Evolutionary conservation across 2,888 invertebrate species (phyloP).

Genomic region (Prosapia bicincta): DNA sequence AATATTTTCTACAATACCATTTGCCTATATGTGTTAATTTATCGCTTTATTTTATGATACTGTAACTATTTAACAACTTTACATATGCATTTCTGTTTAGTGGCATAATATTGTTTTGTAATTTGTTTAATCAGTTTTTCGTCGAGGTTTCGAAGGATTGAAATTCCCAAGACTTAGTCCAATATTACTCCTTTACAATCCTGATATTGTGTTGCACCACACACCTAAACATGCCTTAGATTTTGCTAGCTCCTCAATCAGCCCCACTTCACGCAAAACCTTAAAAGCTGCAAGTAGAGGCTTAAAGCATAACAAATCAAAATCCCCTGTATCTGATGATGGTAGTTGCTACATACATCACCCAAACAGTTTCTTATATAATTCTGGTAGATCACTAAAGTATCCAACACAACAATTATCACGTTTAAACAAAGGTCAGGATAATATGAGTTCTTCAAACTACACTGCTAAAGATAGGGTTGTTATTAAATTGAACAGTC

Average conservation of each 20-base stretch:
- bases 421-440: background rate
- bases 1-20: too few species aligned
- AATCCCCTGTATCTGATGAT: constrained; percentile 15
- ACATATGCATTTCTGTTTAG: too few species aligned
- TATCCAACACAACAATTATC: background rate
- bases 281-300: background rate
- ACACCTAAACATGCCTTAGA: background rate
- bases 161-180: constrained; percentile 22
- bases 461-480: background rate
- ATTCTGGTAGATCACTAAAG: background rate
- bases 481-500: background rate
- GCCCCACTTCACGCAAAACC: background rate
- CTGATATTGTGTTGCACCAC: constrained; percentile 1
- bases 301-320: constrained; percentile 12
- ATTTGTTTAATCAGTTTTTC: constrained; percentile 8
- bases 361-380: background rate
- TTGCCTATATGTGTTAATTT: too few species aligned
- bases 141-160: constrained; percentile 5
- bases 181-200: constrained; percentile 16
- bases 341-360: background rate
- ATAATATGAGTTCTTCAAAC: background rate
- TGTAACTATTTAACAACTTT: too few species aligned
- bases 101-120: background rate
- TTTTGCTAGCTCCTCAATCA: constrained; percentile 20
- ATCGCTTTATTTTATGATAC: too few species aligned